A percentile compares a stretch with the other conserved stretches of the same genome.
These are phyloP conservation scores for Acromyrmex heyeri DNA, from an alignment of 1,140 invertebrate genomes.

Conservation along the genomic window DNA sequence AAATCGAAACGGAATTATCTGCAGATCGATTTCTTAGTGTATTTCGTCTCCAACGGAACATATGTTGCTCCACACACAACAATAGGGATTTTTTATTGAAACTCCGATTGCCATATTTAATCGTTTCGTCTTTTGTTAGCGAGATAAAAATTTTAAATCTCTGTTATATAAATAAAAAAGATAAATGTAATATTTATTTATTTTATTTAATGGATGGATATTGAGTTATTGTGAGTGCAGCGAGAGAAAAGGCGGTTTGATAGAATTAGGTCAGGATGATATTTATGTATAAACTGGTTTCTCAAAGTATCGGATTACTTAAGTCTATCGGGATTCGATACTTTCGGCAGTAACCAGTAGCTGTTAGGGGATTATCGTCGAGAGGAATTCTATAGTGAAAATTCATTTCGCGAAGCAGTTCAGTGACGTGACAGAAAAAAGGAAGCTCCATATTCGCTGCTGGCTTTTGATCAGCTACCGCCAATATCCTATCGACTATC, in stretches of 20 bases:
- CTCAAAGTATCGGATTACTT: conserved; percentile 64
- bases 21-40: conserved; percentile 1
- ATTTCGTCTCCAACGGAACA: conserved; percentile 13
- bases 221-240: neutral
- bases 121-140: neutral
- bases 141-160: neutral
- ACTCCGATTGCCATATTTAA: neutral
- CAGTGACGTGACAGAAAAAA: conserved; percentile 41
- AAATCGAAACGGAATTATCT: conserved; percentile 62
- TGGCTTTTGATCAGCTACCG: conserved; percentile 80
- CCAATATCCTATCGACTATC: conserved; percentile 77
- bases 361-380: conserved; percentile 82
- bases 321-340: conserved; percentile 44
- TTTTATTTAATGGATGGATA: neutral
- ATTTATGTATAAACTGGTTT: conserved; percentile 9
- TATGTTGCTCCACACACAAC: conserved; percentile 14
- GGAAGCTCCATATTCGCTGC: conserved; percentile 6
- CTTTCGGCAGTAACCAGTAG: conserved; percentile 81
- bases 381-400: conserved; percentile 81
- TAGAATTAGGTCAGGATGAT: conserved; percentile 53
- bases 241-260: neutral
- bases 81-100: conserved; percentile 9
- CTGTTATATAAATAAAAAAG: neutral
- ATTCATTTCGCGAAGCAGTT: conserved; percentile 77
- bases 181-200: neutral